These are phyloP conservation scores for Amblyjoppa fuscipennis DNA, from an alignment of 2,888 invertebrate species.

Conservation along the genomic window DNA sequence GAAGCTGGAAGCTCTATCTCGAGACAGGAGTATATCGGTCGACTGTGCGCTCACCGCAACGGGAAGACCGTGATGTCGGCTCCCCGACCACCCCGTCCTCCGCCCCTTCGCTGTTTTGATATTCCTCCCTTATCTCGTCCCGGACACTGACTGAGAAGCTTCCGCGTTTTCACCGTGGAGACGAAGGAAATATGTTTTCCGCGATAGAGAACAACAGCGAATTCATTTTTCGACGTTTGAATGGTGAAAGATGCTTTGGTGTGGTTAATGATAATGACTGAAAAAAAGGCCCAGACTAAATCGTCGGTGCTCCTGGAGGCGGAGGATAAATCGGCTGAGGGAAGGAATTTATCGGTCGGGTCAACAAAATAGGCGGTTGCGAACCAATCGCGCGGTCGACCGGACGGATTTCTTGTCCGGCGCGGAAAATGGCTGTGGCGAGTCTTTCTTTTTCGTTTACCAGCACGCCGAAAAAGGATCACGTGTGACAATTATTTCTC, in stretches of 20 bases:
- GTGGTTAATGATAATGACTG: too few relatives aligned
- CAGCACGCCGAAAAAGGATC: too few relatives aligned
- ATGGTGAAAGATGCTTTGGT: neutral
- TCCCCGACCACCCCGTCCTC: neutral
- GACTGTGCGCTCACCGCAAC: neutral
- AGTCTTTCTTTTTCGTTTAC: too few relatives aligned
- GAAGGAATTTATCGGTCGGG: too few relatives aligned
- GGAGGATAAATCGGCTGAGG: too few relatives aligned
- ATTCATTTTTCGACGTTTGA: neutral
- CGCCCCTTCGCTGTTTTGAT: slow-evolving; percentile 7
- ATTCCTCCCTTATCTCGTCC: slow-evolving; percentile 7
- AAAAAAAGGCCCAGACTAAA: too few relatives aligned
- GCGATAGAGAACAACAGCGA: neutral
- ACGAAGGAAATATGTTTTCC: neutral
- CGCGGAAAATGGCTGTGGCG: too few relatives aligned
- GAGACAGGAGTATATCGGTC: slow-evolving; percentile 5
- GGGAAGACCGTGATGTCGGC: neutral
- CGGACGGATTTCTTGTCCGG: too few relatives aligned
- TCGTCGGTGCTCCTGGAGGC: too few relatives aligned
- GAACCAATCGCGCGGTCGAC: too few relatives aligned
- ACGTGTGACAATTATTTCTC: too few relatives aligned
- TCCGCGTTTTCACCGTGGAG: neutral
- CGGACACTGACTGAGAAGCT: neutral
- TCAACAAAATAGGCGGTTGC: too few relatives aligned
- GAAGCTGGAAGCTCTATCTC: slow-evolving; percentile 17